Evolutionary conservation across 92 coral and sea anemone genomes (phyloP).

Genomic region (Meandrina meandrites): DNA sequence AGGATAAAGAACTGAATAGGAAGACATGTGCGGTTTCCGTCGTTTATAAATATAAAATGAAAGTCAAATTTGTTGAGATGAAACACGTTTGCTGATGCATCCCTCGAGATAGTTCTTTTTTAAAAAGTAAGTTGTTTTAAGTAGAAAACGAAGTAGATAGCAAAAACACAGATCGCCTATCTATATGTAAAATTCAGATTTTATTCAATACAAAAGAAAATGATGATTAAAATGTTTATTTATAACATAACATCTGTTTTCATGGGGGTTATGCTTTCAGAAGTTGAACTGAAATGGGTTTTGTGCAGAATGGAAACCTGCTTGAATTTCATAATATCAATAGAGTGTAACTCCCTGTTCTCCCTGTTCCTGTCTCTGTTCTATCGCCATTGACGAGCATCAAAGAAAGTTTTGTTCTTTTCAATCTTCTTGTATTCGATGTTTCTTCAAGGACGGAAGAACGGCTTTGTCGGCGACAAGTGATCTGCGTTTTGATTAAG

Average conservation of each 20-base stretch:
- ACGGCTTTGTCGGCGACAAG: background rate
- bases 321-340: background rate
- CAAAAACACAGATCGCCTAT: background rate
- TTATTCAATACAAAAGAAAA: constrained; percentile 39
- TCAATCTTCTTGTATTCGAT: background rate
- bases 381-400: background rate
- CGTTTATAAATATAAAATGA: constrained; percentile 37
- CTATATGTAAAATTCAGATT: constrained; percentile 37
- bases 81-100: background rate
- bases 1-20: constrained; percentile 20
- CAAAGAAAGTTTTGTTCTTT: background rate
- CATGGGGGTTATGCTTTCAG: constrained; percentile 14
- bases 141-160: constrained; percentile 5
- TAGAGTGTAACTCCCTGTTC: background rate
- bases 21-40: constrained; percentile 4
- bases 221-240: constrained; percentile 44
- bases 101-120: background rate
- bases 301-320: background rate
- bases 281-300: background rate
- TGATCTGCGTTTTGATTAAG: background rate
- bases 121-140: background rate
- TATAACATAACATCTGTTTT: constrained; percentile 42
- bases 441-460: background rate
- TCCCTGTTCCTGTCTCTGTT: background rate
- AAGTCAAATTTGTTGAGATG: background rate